Percentiles rank a stretch among this genome's conserved stretches.
phyloP scores from a whole-genome alignment of 2,888 invertebrate genomes.

The Ectemnius cavifrons region DNA sequence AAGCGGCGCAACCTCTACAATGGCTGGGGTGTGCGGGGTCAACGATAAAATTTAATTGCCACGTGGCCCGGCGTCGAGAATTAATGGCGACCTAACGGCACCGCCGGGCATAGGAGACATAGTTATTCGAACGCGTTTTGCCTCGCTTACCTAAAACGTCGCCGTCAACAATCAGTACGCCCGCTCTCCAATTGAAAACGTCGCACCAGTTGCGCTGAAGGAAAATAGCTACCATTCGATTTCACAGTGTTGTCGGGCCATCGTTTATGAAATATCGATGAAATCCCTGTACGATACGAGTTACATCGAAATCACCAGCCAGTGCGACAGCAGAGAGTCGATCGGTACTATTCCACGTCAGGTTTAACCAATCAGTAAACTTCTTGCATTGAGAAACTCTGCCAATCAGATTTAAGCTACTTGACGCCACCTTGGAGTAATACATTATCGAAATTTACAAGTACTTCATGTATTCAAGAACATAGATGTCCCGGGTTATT shows the following conservation, averaged over 20 bases:
- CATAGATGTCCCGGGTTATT: no score
- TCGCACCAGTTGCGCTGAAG: no score
- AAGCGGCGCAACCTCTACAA: neutral
- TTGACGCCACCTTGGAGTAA: no score
- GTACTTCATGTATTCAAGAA: no score
- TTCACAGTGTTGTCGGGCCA: slow-evolving; percentile 53
- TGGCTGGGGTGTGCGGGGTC: neutral
- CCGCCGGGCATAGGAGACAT: neutral
- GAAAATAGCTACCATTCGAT: slow-evolving; percentile 68
- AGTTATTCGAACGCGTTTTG: neutral
- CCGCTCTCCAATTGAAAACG: no score
- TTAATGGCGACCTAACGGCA: neutral
- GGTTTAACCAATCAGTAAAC: no score
- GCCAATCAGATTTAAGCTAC: no score
- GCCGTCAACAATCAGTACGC: slow-evolving; percentile 4
- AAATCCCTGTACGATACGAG: slow-evolving; percentile 26
- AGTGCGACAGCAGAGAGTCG: no score
- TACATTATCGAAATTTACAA: no score
- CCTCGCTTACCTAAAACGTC: slow-evolving; percentile 51
- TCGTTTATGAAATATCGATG: slow-evolving; percentile 42
- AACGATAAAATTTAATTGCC: slow-evolving; percentile 14
- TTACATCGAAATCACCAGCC: neutral
- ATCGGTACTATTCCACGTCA: no score
- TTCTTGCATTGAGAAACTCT: no score
- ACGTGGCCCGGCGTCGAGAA: neutral